A percentile compares a stretch with the other conserved stretches of the same genome.
Evolutionary conservation across 1,140 invertebrate species (phyloP).

Genomic region (Probaryconus sp.): DNA sequence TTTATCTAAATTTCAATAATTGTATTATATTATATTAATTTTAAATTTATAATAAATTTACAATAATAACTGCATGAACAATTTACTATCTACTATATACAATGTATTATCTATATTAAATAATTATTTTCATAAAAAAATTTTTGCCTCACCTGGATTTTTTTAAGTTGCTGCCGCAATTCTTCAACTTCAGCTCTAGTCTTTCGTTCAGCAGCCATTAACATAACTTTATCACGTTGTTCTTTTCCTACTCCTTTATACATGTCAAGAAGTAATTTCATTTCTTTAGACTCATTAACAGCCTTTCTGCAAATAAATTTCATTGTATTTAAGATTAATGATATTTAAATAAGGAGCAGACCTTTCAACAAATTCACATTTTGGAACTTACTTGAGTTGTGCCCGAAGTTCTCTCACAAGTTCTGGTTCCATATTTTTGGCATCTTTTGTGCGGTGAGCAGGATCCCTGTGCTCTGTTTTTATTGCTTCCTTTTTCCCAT

Average conservation of each 20-base stretch:
- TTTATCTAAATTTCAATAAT: too few relatives aligned
- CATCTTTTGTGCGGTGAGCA: conserved; percentile 80
- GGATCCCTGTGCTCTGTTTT: conserved; percentile 79
- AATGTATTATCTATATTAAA: too few relatives aligned
- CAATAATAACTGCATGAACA: conserved; percentile 54
- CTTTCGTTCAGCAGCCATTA: conserved; percentile 97
- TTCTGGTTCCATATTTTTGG: conserved; percentile 81
- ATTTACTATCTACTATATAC: not conserved
- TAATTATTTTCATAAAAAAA: too few relatives aligned
- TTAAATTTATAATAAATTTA: too few relatives aligned
- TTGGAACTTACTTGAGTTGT: conserved; percentile 89
- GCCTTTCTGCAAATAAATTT: conserved; percentile 85
- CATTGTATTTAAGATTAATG: not conserved
- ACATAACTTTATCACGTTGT: conserved; percentile 95
- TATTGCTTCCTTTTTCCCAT: conserved; percentile 81
- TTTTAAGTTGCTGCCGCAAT: conserved; percentile 88
- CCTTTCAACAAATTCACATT: too few relatives aligned
- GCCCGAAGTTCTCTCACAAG: conserved; percentile 91
- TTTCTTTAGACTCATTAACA: conserved; percentile 92
- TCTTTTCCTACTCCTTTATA: conserved; percentile 98
- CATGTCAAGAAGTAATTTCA: conserved; percentile 97
- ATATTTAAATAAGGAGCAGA: conserved; percentile 5
- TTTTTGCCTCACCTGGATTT: conserved; percentile 82
- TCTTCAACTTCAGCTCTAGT: conserved; percentile 93
- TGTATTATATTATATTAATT: too few relatives aligned